phyloP scores from a whole-genome alignment of 2,797 vertebrate species.

The Sebastes glaucus region DNA sequence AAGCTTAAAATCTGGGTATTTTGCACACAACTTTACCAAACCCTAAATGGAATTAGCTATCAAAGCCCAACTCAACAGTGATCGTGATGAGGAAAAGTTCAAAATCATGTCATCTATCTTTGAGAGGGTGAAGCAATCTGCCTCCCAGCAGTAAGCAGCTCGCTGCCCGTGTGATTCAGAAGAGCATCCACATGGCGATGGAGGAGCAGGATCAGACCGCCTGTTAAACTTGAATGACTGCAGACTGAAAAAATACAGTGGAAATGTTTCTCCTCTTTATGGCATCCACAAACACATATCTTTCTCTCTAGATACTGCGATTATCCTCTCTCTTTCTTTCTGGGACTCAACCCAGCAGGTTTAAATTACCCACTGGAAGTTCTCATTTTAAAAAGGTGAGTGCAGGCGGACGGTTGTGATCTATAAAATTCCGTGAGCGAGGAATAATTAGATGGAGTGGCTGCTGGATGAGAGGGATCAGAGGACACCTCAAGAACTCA shows the following conservation, averaged over 20 bases:
- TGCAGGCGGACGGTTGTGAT: neutral
- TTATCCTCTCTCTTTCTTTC: neutral
- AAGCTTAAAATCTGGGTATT: neutral
- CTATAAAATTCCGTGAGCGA: conserved; percentile 10
- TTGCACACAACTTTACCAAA: neutral
- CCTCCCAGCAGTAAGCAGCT: conserved; percentile 5
- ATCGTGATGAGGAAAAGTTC: neutral
- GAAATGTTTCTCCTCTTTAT: conserved; percentile 1
- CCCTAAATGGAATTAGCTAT: neutral
- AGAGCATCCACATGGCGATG: neutral
- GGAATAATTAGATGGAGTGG: conserved; percentile 45
- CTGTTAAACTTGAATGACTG: conserved; percentile 28
- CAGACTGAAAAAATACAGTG: neutral
- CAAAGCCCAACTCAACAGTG: neutral
- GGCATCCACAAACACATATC: neutral
- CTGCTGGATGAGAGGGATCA: conserved; percentile 36
- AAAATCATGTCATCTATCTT: conserved; percentile 10
- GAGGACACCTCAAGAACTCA: conserved; percentile 26
- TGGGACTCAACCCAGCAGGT: neutral
- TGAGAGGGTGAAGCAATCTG: conserved; percentile 13
- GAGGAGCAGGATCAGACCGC: conserved; percentile 13
- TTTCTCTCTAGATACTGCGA: neutral
- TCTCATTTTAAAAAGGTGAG: conserved; percentile 19
- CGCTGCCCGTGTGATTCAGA: conserved; percentile 16
- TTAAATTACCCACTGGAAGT: conserved; percentile 4